Conservation (phyloP, 2,888 invertebrate genomes). For the Ectemnius cavifrons region DNA sequence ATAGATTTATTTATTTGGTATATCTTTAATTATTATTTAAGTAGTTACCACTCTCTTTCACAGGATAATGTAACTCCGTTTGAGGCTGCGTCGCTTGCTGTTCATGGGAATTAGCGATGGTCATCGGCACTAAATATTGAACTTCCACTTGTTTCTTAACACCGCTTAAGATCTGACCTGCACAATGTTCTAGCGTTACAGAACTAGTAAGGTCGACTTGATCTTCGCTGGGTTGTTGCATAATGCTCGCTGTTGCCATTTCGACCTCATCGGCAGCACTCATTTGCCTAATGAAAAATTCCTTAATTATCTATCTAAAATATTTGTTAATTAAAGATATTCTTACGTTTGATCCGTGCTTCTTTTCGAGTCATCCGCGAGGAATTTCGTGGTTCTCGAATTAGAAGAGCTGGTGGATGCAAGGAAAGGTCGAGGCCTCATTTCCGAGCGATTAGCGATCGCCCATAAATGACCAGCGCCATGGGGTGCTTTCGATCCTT, state of each 20-base stretch:
- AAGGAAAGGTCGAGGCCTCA: constrained; percentile 44
- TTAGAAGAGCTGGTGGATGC: not conserved
- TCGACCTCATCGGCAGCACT: constrained; percentile 78
- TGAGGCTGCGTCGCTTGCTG: constrained; percentile 41
- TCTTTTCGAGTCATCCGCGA: constrained; percentile 19
- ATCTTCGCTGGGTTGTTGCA: constrained; percentile 67
- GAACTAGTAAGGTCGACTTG: constrained; percentile 67
- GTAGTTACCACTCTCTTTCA: constrained; percentile 71
- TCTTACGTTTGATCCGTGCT: constrained; percentile 34
- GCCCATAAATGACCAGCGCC: constrained; percentile 96
- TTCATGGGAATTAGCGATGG: constrained; percentile 60
- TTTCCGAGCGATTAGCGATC: constrained; percentile 82
- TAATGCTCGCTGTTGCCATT: constrained; percentile 81
- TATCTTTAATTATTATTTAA: too few relatives aligned
- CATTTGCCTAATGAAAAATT: constrained; percentile 57
- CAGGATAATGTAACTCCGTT: constrained; percentile 60
- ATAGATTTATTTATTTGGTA: too few relatives aligned
- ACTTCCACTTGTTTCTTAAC: constrained; percentile 82
- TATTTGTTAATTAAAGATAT: not conserved
- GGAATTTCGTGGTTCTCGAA: constrained; percentile 10
- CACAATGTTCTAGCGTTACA: constrained; percentile 79
- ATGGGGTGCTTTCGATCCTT: constrained; percentile 91
- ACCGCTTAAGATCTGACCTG: constrained; percentile 82
- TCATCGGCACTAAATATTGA: constrained; percentile 79
- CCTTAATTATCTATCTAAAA: not conserved